phyloP scores from a whole-genome alignment of 2,888 invertebrate species.

The Melanchra persicariae region DNA sequence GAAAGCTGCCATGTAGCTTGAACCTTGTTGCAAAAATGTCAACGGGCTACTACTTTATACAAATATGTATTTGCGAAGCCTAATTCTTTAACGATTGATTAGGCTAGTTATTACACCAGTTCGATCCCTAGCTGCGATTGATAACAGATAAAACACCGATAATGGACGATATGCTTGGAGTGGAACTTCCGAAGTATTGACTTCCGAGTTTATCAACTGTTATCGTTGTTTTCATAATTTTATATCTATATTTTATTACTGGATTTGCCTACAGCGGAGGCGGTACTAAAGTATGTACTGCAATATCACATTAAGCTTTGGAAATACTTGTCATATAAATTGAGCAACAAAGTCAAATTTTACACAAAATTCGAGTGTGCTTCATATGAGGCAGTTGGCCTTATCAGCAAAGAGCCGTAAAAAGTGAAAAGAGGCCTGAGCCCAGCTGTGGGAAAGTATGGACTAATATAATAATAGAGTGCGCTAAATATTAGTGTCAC shows the following conservation, averaged over 20 bases:
- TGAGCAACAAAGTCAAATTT: background rate
- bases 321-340: too few relatives aligned
- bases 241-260: constrained; percentile 3
- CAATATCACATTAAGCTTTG: background rate
- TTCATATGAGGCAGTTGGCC: background rate
- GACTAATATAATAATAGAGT: too few relatives aligned
- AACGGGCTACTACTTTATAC: too few relatives aligned
- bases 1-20: constrained; percentile 2
- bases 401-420: background rate
- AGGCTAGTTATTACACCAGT: background rate
- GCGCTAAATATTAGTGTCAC: too few relatives aligned
- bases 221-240: background rate
- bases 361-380: background rate
- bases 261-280: background rate
- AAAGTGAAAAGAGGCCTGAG: too few relatives aligned
- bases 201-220: constrained; percentile 22
- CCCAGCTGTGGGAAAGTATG: too few relatives aligned
- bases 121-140: background rate
- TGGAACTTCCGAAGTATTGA: constrained; percentile 6
- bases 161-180: constrained; percentile 7
- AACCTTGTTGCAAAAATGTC: background rate
- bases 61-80: background rate
- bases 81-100: background rate
- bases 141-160: constrained; percentile 17
- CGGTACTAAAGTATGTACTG: background rate